Conservation (phyloP, 1,140 invertebrate genomes). For the Anagrus nilaparvatae region DNA sequence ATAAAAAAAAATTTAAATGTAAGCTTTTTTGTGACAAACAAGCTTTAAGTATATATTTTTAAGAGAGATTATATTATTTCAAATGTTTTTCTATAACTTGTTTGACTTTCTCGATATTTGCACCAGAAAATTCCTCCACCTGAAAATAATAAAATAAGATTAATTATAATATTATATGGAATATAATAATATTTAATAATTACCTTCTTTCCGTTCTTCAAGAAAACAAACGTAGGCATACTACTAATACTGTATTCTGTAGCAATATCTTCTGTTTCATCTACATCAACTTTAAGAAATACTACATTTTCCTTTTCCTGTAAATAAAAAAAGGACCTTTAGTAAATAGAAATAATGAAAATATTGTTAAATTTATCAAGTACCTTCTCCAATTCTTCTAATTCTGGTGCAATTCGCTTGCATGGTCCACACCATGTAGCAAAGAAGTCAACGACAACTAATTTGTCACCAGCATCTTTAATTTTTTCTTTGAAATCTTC, state of each 20-base stretch:
- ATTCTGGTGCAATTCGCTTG: conserved; percentile 78
- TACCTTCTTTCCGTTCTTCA: conserved; percentile 64
- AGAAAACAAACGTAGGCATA: conserved; percentile 90
- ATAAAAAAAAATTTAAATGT: conserved; percentile 15
- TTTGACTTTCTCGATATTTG: conserved; percentile 63
- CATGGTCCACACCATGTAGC: conserved; percentile 88
- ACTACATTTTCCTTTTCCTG: conserved; percentile 55
- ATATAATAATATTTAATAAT: conserved; percentile 22
- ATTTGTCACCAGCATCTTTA: conserved; percentile 62
- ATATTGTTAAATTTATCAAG: not conserved
- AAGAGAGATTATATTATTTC: too few species aligned
- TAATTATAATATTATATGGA: not conserved
- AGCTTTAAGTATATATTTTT: conserved; percentile 45
- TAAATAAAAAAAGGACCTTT: conserved; percentile 23
- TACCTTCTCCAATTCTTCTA: conserved; percentile 58
- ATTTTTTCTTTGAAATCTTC: conserved; percentile 63
- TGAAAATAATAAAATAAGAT: conserved; percentile 25
- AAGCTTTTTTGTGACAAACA: conserved; percentile 6
- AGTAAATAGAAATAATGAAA: not conserved
- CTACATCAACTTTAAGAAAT: conserved; percentile 74
- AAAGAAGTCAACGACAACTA: conserved; percentile 85
- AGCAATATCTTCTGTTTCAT: conserved; percentile 77
- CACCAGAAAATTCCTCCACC: conserved; percentile 66
- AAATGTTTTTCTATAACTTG: too few species aligned
- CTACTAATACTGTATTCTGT: conserved; percentile 69